These are phyloP conservation scores for Xanthostigma xanthostigma DNA, from an alignment of 2,888 invertebrate species.

Conservation along the genomic window DNA sequence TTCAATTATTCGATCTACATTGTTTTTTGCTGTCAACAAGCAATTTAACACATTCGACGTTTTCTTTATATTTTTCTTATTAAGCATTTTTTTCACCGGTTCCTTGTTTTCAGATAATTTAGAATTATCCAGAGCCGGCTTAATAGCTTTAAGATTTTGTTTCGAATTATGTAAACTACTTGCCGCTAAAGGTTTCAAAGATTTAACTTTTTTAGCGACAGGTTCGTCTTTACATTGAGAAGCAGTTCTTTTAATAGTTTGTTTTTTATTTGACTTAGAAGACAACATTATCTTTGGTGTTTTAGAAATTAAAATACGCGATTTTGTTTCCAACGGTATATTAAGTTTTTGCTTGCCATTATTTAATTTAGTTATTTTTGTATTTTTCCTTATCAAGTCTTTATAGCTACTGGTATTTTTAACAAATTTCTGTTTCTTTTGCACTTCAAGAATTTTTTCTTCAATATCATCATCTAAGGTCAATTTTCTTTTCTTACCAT, in stretches of 20 bases:
- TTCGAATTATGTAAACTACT: constrained; percentile 22
- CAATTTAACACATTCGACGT: constrained; percentile 31
- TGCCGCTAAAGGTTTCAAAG: constrained; percentile 21
- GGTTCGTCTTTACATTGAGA: constrained; percentile 16
- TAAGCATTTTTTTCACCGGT: constrained; percentile 12
- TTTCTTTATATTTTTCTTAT: constrained; percentile 14
- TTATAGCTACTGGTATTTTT: constrained; percentile 24
- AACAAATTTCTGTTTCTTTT: constrained; percentile 19
- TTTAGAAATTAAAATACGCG: constrained; percentile 8
- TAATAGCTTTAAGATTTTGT: constrained; percentile 17
- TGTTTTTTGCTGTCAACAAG: constrained; percentile 39
- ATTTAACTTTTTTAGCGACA: constrained; percentile 21
- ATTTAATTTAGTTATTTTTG: constrained; percentile 26
- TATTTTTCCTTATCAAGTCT: constrained; percentile 32
- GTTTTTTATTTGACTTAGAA: constrained; percentile 11
- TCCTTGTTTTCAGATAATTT: constrained; percentile 18
- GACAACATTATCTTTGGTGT: constrained; percentile 9
- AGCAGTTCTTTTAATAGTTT: constrained; percentile 32
- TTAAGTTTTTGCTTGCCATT: constrained; percentile 31
- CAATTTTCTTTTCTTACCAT: constrained; percentile 32
- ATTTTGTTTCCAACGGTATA: constrained; percentile 18
- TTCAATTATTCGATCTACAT: constrained; percentile 36
- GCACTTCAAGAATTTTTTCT: constrained; percentile 3
- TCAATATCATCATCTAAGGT: constrained; percentile 21
- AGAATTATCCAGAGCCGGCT: constrained; percentile 11